Evolutionary conservation across 2,113 vertebrate species (phyloP), one percentile per base, ranked within the genome.

Genomic region (Phaethornis superciliosus): DNA sequence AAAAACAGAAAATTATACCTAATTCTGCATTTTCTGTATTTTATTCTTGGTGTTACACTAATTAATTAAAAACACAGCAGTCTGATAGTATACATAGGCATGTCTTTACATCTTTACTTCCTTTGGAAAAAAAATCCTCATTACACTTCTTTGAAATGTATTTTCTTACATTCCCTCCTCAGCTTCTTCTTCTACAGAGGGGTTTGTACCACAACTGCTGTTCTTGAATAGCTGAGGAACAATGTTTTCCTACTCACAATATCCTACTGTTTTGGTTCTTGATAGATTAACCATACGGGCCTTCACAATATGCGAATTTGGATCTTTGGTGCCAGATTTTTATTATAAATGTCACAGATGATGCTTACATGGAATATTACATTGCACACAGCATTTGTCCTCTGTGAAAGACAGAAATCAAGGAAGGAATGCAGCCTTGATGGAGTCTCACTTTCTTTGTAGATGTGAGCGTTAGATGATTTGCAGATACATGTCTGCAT

Each of bases 321-420:
- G 88, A 97, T 81, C 91, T 75, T 95, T 96, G 81, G 84, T 95
- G 95, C 40, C 58, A 87, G 47, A 68, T 79, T 64, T 64, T 81
- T 93, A 74, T 77, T 95, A 75, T 96, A 96, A 96, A 96, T 96
- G 85, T 96, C 93, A 95, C 72, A 86, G 91, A 91, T 76, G 22
- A 91, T 91, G 86, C 74, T 85, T 96, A 85, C 6, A 81, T 94
- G 65, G 54, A 94, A 95, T 91, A 51, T 93, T 95, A 76, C 47
- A 76, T 89, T 95, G 75, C 54, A 87, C 63, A 88, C 33, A 93
- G 79, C 32, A 82, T 86, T 97, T 90, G 26, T 79, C 79, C 77
- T 75, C 33, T 40, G 85, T 87, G 74, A 90, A 95, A 95, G 84
- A 55, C 15, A 89, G 33, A 85, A 78, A 63, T 65, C 51, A 87